Evolutionary conservation across 2,797 vertebrate species (phyloP), one percentile per base, ranked within the genome.

Genomic region (Anomalospiza imberbis): DNA sequence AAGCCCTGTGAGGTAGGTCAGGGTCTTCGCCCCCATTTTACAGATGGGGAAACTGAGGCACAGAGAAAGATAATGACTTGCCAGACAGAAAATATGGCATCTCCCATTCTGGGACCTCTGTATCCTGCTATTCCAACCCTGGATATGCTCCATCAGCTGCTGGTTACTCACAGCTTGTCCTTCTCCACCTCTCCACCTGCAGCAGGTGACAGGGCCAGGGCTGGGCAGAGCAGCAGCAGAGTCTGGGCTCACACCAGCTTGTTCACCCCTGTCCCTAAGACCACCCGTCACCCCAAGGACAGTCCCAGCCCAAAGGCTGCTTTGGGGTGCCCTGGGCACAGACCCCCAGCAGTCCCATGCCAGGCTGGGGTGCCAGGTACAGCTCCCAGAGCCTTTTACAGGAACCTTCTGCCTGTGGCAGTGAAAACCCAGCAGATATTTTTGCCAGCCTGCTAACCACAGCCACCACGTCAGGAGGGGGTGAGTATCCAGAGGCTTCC

Each of bases 11-110:
- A 96, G 90, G 90, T 93, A 84, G 85, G 73, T 88, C 6, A 1
- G 74, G 88, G 70, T 83, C 61, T 89, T 85, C 36, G 3, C 4
- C 72, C 88, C 75, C 75, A 48, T 94, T 91, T 94, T 84, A 48
- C 72, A 94, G 84, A 34, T 11, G 58, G 72, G 85, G 72, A 88
- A 94, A 77, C 85, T 75, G 91, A 97, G 95, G 93, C 92, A 89
- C 81, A 0, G 72, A 80, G 68, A 63, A 77, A 62, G 47, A 40
- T 54, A 55, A 20, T 61, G 77, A 71, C 72, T 85, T 50, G 63
- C n/a, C 81, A 48, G 51, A 57, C 12, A 74, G 60, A 13, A 72
- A 74, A 80, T 79, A 58, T 18, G 50, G 61, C 65, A 77, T 44
- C 32, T 92, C 44, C 47, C 4, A 1, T 15, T 10, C 68, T 72